A percentile compares a stretch with the other conserved stretches of the same genome.
These are phyloP conservation scores for Peribatodes rhomboidaria DNA, from an alignment of 2,888 invertebrate species.

Conservation along the genomic window DNA sequence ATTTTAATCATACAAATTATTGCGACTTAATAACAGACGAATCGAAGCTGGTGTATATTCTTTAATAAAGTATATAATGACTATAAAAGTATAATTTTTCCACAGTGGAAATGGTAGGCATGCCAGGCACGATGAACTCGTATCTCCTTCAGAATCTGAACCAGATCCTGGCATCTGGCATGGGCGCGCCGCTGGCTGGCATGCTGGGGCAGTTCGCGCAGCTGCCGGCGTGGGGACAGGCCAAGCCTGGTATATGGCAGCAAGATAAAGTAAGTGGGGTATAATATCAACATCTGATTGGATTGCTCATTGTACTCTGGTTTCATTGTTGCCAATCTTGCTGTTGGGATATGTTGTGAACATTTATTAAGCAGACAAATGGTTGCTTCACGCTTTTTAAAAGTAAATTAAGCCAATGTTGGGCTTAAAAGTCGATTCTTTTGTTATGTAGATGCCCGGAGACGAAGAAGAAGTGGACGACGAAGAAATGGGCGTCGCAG, in stretches of 20 bases:
- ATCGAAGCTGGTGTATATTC: too few relatives aligned
- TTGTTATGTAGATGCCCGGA: slow-evolving; percentile 69
- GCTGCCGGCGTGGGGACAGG: slow-evolving; percentile 64
- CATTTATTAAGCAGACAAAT: too few relatives aligned
- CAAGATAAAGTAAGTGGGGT: slow-evolving; percentile 64
- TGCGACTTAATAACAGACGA: too few relatives aligned
- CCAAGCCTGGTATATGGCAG: slow-evolving; percentile 67
- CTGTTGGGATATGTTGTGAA: too few relatives aligned
- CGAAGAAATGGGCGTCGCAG: slow-evolving; percentile 98
- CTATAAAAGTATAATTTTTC: slow-evolving; percentile 2
- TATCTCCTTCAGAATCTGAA: slow-evolving; percentile 83
- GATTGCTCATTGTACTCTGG: too few relatives aligned
- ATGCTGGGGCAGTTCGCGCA: slow-evolving; percentile 75
- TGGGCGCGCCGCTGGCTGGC: slow-evolving; percentile 76
- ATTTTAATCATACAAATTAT: too few relatives aligned
- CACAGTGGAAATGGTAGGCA: slow-evolving; percentile 89
- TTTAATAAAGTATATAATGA: too few relatives aligned
- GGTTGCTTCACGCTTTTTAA: too few relatives aligned
- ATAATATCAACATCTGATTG: not conserved
- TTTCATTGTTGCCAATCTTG: not conserved
- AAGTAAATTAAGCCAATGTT: too few relatives aligned
- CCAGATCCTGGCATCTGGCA: slow-evolving; percentile 79
- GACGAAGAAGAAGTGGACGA: slow-evolving; percentile 96
- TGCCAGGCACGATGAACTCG: slow-evolving; percentile 82
- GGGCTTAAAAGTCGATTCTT: not conserved